Conservation (phyloP, 1,140 invertebrate species). For the Eumeta japonica region DNA sequence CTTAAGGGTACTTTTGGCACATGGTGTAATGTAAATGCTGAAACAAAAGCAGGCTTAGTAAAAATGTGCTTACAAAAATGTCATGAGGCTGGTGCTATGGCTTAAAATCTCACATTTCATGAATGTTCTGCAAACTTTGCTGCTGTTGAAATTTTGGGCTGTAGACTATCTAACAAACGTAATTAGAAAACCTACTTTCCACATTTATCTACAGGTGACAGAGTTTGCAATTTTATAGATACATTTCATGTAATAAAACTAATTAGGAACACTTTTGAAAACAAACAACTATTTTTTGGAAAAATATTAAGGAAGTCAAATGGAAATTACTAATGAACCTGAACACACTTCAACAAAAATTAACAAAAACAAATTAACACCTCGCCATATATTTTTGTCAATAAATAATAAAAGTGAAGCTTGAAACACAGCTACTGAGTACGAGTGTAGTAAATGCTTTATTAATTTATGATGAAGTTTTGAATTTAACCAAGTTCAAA, state of each 20-base stretch:
- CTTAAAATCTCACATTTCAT: slow-evolving; percentile 20
- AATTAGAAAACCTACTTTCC: slow-evolving; percentile 23
- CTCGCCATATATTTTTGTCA: slow-evolving; percentile 11
- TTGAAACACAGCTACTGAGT: slow-evolving; percentile 13
- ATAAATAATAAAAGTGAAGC: slow-evolving; percentile 15
- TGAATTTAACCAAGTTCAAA: slow-evolving; percentile 5
- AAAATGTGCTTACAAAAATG: slow-evolving; percentile 15
- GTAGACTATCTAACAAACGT: slow-evolving; percentile 8
- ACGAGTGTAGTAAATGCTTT: slow-evolving; percentile 11
- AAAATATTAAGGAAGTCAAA: slow-evolving; percentile 9
- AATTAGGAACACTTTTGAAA: slow-evolving; percentile 24
- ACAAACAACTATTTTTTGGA: slow-evolving; percentile 16
- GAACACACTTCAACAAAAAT: too few relatives aligned
- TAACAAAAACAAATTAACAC: slow-evolving; percentile 11
- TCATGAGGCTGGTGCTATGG: slow-evolving; percentile 15
- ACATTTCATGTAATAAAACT: slow-evolving; percentile 41
- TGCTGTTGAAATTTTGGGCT: slow-evolving; percentile 11
- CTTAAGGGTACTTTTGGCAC: slow-evolving; percentile 24
- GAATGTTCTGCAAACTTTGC: slow-evolving; percentile 16
- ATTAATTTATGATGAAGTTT: slow-evolving; percentile 2
- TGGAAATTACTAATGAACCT: too few relatives aligned
- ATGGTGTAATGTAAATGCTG: slow-evolving; percentile 15
- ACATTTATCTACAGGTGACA: slow-evolving; percentile 19
- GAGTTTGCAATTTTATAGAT: slow-evolving; percentile 27
- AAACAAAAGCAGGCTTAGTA: slow-evolving; percentile 18